Base-by-base conservation (phyloP, 2,797 vertebrate species). In the Anguilla marmorata region DNA sequence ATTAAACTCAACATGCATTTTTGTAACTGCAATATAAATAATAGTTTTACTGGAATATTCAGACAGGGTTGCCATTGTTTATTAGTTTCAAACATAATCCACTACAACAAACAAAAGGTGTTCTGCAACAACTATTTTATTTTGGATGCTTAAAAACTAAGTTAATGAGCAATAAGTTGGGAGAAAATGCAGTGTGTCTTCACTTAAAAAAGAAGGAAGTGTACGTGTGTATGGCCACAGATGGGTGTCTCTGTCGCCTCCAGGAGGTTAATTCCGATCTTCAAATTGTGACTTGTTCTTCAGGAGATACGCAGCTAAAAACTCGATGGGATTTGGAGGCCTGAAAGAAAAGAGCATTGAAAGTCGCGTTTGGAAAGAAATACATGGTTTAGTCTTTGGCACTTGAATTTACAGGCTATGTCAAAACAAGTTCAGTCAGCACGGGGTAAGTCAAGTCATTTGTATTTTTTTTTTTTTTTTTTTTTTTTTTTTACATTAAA, bases 231-330 rank as follows among this genome's bases (percentile, higher is more conserved):
- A 50, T 24, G 3, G 30, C 37, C 69, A 41, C 60, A 41, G 52
- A 56, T 50, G 82, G 5, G 54, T 30, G n/a, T 21, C 69, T 52
- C 83, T 2, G 87, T 27, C 12, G n/a, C 21, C 48, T 8, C 84
- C 7, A n/a, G 8, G n/a, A 37, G 56, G 84, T 96, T 94, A 99
- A 93, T 94, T 98, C 93, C 97, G 94, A 88, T 99, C 98, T 91
- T 99, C 98, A 94, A 98, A 99, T 93, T 99, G 98, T 91, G 97
- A 95, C 92, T 99, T 99, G 95, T 99, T 99, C 96, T 99, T 99
- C 94, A 99, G 96, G 91, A 99, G 96, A 94, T 98, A 99, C 0
- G 98, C 96, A 0, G 98, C 98, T 96, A 99, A 94, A 91, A 97
- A 99, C 95, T 99, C 98, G 92, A 99, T 99, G 48, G 98, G 98